Percentiles rank a stretch among this genome's conserved stretches.
These are phyloP conservation scores for Myripristis jacobus DNA, from an alignment of 2,797 vertebrate species.

Conservation along the genomic window DNA sequence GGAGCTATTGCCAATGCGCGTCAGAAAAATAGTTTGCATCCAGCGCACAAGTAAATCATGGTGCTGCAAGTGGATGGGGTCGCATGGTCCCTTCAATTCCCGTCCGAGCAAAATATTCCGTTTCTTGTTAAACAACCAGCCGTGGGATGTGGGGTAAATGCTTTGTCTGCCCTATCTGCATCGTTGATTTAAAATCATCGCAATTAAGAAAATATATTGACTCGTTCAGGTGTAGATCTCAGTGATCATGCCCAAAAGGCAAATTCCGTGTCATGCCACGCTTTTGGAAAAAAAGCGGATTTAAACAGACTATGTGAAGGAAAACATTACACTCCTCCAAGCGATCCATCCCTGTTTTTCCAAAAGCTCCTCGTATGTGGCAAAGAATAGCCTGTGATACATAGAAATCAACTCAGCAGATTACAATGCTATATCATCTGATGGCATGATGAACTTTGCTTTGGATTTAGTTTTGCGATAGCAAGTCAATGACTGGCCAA, in stretches of 20 bases:
- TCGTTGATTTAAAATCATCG: conserved; percentile 34
- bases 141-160: conserved; percentile 53
- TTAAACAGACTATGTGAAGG: not conserved
- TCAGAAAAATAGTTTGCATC: conserved; percentile 47
- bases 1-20: conserved; percentile 47
- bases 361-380: conserved; percentile 37
- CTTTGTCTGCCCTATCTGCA: conserved; percentile 78
- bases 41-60: conserved; percentile 49
- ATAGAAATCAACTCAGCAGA: conserved; percentile 59
- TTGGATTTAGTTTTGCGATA: conserved; percentile 10
- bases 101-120: conserved; percentile 74
- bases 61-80: conserved; percentile 69
- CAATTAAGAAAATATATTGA: conserved; percentile 10
- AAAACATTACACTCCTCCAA: conserved; percentile 10
- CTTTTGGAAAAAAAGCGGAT: not conserved
- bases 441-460: conserved; percentile 43
- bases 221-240: not conserved
- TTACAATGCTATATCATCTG: conserved; percentile 43
- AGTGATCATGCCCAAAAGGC: not conserved
- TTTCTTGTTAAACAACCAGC: conserved; percentile 57
- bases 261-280: not conserved
- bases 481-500: not conserved
- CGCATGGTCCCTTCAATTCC: conserved; percentile 79
- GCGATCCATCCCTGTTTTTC: conserved; percentile 74
- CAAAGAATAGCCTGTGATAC: conserved; percentile 47